Evolutionary conservation across 92 coral and sea anemone species (phyloP), one percentile per base, ranked within the genome.

Genomic region (Heteractis magnifica): DNA sequence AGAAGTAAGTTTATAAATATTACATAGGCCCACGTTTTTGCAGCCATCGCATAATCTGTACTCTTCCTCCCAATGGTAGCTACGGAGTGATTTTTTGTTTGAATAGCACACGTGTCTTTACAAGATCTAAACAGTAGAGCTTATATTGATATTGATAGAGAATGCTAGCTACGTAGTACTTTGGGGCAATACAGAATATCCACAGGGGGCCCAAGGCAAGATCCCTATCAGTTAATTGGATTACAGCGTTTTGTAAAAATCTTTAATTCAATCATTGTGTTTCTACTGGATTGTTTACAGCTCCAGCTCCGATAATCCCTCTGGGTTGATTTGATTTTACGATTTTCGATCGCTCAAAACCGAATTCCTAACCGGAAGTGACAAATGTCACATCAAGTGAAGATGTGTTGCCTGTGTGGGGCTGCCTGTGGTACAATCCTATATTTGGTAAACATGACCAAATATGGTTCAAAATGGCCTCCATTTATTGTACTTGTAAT

Each of bases 21-120:
- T 68, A 68, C 44, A 68, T 68, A 68, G 15, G 23, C 14, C 50
- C 49, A 68, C 8, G 73, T n/a, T 68, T 48, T 20, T 12, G 73
- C 5, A 4, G 73, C 73, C 73, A 68, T 68, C 73, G 48, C 23
- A 10, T 34, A 68, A 21, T 26, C 49, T 26, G 10, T n/a, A 18
- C n/a, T 62, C n/a, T 62, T 62, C 70, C 20, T 62, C 73, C 58
- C 4, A 8, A 53, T 12, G 48, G 48, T 68, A 68, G 6, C 73
- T 68, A 8, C 15, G 49, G 73, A 26, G 44, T 68, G 73, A 68
- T 68, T 68, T 26, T 68, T 23, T 68, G 48, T 68, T 68, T 68
- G 73, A 68, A 68, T 68, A 68, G 73, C 4, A 68, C 73, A 68
- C 73, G 73, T 68, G 73, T 68, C 73, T 26, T 23, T 26, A 6